phyloP scores from a whole-genome alignment of 2,888 invertebrate genomes.

The Ochropleura plecta region DNA sequence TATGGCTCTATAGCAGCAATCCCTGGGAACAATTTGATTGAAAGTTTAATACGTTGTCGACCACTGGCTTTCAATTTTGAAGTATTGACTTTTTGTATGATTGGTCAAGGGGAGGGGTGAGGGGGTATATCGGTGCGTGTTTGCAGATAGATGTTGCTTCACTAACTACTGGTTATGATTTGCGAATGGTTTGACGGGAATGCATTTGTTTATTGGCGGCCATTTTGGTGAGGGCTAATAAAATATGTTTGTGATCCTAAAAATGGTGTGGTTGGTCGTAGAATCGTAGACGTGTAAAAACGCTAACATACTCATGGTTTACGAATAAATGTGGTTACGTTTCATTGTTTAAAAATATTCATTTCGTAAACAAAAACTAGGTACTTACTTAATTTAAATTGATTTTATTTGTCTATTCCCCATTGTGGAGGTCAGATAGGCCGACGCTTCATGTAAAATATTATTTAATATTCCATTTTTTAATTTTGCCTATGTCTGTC shows the following conservation, averaged over 20 bases:
- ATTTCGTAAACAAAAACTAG: not conserved
- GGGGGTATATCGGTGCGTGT: constrained; percentile 10
- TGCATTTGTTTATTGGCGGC: constrained; percentile 4
- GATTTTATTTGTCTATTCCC: too few relatives aligned
- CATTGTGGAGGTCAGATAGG: too few relatives aligned
- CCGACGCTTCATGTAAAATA: too few relatives aligned
- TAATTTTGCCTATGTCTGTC: too few relatives aligned
- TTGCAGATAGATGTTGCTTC: constrained; percentile 13
- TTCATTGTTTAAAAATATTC: not conserved
- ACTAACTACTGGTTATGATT: constrained; percentile 29
- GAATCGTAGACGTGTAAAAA: not conserved
- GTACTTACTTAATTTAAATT: not conserved
- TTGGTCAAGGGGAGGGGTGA: constrained; percentile 8
- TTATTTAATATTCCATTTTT: too few relatives aligned
- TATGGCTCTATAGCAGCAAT: constrained; percentile 29
- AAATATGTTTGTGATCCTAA: not conserved
- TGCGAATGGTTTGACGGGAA: constrained; percentile 18
- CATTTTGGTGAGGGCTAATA: constrained; percentile 22
- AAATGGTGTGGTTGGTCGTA: not conserved
- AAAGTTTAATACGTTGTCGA: constrained; percentile 60
- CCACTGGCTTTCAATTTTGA: constrained; percentile 58
- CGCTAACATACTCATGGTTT: not conserved
- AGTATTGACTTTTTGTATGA: constrained; percentile 59
- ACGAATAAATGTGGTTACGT: not conserved
- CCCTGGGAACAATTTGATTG: constrained; percentile 60